These are phyloP conservation scores for Dexiosoma caninum DNA, from an alignment of 2,888 invertebrate species.

Conservation along the genomic window DNA sequence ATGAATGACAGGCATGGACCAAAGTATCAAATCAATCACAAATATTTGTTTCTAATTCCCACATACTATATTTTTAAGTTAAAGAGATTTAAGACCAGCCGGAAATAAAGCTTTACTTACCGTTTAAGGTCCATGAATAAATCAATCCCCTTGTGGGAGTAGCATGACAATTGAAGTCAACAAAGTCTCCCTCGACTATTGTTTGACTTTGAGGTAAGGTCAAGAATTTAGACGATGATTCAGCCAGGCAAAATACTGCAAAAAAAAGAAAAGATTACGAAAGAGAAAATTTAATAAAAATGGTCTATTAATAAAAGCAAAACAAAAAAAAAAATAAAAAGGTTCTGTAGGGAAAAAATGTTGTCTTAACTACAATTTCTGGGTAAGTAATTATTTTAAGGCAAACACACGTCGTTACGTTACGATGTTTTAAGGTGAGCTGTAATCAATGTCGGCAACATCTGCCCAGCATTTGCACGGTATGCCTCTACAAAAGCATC, in stretches of 20 bases:
- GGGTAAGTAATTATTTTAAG: slow-evolving; percentile 60
- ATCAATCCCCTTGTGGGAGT: slow-evolving; percentile 70
- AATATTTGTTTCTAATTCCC: too few species aligned
- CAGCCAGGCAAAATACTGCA: slow-evolving; percentile 66
- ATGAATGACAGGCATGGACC: too few species aligned
- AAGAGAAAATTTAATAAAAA: slow-evolving; percentile 6
- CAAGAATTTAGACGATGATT: slow-evolving; percentile 71
- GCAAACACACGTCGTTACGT: slow-evolving; percentile 56
- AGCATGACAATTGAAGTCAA: slow-evolving; percentile 74
- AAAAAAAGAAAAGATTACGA: slow-evolving; percentile 23
- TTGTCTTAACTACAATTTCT: slow-evolving; percentile 30
- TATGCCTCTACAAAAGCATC: background rate
- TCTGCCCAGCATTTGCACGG: background rate
- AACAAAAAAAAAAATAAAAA: slow-evolving; percentile 16
- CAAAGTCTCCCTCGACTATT: slow-evolving; percentile 75
- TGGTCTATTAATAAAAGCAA: background rate
- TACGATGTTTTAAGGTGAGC: slow-evolving; percentile 29
- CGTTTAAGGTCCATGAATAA: slow-evolving; percentile 76
- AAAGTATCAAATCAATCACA: too few species aligned
- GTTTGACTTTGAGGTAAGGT: slow-evolving; percentile 76
- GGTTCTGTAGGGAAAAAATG: background rate
- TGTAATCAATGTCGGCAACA: slow-evolving; percentile 15
- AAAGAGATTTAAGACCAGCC: too few species aligned
- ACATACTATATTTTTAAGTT: too few species aligned
- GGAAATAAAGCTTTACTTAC: too few species aligned